Evolutionary conservation across 2,888 invertebrate species (phyloP), one percentile per base, ranked within the genome.

Genomic region (Acrobasis suavella): DNA sequence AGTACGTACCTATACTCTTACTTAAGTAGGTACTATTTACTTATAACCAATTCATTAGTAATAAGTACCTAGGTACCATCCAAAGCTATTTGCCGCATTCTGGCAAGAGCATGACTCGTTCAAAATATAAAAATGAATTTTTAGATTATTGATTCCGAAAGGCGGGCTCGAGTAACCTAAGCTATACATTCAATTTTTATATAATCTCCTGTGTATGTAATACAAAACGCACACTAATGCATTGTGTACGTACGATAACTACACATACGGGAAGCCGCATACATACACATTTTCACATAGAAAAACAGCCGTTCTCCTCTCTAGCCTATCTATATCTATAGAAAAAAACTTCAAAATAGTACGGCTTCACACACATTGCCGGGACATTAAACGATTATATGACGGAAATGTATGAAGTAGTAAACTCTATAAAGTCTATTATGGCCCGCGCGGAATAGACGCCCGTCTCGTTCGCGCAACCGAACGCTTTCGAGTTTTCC

Each of bases 401-500:
- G 81, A 75, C 75, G 71, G 71, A 80, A 77, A 79, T 78, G 83
- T 86, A 86, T 78, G 77, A 80, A 76, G 74, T 68, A 69, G 61
- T 64, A 64, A 66, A 62, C 69, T 75, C 75, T 72, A 73, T 91
- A 90, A 80, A 85, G 90, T 83, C 77, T 73, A 89, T 71, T 80
- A 84, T 91, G 71, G 84, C 76, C 70, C 79, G 86, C 76, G 74
- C 72, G 66, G 69, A 71, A 66, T 64, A 64, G 71, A 68, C 65
- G 61, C 70, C 84, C 67, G 72, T 91, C 91, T 82, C 86, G 76
- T 77, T 91, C 90, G 74, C 83, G 78, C 87, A 81, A 78, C 90
- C 91, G 91, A 92, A 83, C 73, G 85, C 85, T 89, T 91, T 91
- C 91, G 91, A 91, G 90, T 89, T 92, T 91, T 91, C 90, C 90